A percentile compares a stretch with the other conserved stretches of the same genome.
phyloP scores from a whole-genome alignment of 2,797 vertebrate genomes.

The Onychomys leucogaster region DNA sequence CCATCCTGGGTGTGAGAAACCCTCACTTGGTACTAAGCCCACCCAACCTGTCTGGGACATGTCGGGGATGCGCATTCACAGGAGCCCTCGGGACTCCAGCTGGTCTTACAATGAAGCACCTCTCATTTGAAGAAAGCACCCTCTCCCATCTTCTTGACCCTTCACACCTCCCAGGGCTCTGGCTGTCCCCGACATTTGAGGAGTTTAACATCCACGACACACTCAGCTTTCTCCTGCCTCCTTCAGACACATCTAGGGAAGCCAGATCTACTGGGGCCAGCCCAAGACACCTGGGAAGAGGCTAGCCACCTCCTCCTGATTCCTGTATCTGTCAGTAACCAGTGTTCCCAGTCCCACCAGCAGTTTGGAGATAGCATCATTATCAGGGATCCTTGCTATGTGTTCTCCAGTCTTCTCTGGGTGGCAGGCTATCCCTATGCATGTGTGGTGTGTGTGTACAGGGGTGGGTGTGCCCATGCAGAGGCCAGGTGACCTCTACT shows the following conservation, averaged over 20 bases:
- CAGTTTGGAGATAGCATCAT: background rate
- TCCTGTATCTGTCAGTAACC: background rate
- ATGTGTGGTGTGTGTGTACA: background rate
- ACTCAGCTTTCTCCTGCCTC: background rate
- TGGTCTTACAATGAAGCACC: constrained; percentile 56
- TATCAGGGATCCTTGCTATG: background rate
- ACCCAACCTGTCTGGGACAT: background rate
- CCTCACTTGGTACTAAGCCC: background rate
- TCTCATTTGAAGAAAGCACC: background rate
- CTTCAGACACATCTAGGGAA: background rate
- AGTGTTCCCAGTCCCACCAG: background rate
- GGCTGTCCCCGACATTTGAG: background rate
- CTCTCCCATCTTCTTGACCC: background rate
- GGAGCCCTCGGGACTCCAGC: background rate
- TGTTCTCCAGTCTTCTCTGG: background rate
- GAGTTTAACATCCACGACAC: background rate
- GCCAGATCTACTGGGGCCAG: too few species aligned
- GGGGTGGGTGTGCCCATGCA: background rate
- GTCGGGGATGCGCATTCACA: background rate
- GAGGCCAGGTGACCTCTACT: background rate
- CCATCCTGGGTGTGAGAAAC: background rate
- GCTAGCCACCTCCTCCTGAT: background rate
- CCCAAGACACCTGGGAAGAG: background rate
- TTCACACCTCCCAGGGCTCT: background rate
- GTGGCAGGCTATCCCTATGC: background rate